phyloP scores from a whole-genome alignment of 1,140 invertebrate species.

The Ips typographus region DNA sequence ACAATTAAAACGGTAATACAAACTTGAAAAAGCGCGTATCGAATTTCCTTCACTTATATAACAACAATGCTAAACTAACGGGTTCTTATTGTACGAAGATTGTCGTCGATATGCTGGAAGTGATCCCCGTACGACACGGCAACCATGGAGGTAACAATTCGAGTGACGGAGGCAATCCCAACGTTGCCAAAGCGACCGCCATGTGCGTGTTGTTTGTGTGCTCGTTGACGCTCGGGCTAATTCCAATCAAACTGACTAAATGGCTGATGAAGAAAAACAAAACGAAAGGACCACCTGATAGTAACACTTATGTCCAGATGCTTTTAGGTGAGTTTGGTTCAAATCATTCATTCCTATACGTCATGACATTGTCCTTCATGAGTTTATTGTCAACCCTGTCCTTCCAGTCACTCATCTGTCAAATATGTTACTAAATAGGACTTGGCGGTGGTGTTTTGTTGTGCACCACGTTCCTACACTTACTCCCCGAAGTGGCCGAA shows the following conservation, averaged over 20 bases:
- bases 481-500: slow-evolving; percentile 85
- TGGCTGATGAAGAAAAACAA: slow-evolving; percentile 60
- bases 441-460: slow-evolving; percentile 91
- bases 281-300: slow-evolving; percentile 44
- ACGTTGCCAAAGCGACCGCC: slow-evolving; percentile 66
- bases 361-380: too few relatives aligned
- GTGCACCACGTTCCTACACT: slow-evolving; percentile 85
- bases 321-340: slow-evolving; percentile 55
- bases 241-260: slow-evolving; percentile 68
- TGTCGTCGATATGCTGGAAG: slow-evolving; percentile 9
- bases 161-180: slow-evolving; percentile 22
- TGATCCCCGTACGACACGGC: not conserved
- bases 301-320: slow-evolving; percentile 56
- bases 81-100: too few relatives aligned
- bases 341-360: too few relatives aligned
- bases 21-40: too few relatives aligned
- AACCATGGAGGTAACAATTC: not conserved
- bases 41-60: too few relatives aligned
- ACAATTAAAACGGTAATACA: too few relatives aligned
- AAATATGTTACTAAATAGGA: slow-evolving; percentile 51
- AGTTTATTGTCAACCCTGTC: too few relatives aligned
- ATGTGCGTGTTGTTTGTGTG: slow-evolving; percentile 69
- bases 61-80: too few relatives aligned
- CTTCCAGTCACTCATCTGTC: too few relatives aligned
- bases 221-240: slow-evolving; percentile 67